Percentiles rank a stretch among this genome's conserved stretches.
phyloP scores from a whole-genome alignment of 2,113 vertebrate species.

The Channa maculata region DNA sequence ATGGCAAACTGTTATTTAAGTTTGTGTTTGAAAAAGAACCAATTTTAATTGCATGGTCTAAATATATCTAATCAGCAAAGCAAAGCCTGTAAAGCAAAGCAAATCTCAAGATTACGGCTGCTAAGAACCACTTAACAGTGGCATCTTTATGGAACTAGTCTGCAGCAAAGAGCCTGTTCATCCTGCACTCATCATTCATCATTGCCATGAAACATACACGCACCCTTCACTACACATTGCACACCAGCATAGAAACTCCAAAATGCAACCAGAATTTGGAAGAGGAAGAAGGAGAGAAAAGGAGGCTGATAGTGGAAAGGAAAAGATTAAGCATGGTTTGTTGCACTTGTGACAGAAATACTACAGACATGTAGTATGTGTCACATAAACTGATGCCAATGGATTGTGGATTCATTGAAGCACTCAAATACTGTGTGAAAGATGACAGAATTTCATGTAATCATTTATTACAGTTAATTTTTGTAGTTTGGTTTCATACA shows the following conservation, averaged over 20 bases:
- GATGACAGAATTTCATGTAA: not conserved
- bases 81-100: not conserved
- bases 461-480: conserved; percentile 1
- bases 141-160: conserved; percentile 4
- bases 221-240: not conserved
- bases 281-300: not conserved
- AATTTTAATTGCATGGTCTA: not conserved
- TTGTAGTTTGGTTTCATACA: conserved; percentile 4
- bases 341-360: conserved; percentile 13
- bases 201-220: too few species aligned
- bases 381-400: not conserved
- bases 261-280: conserved; percentile 14
- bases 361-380: not conserved
- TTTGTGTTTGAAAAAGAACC: not conserved
- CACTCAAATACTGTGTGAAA: not conserved
- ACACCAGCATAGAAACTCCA: not conserved
- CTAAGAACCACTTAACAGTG: not conserved
- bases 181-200: conserved; percentile 18
- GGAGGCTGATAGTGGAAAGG: not conserved
- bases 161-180: conserved; percentile 24
- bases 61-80: conserved; percentile 1
- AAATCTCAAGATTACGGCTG: not conserved
- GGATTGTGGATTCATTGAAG: not conserved
- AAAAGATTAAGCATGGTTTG: not conserved
- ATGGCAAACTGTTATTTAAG: not conserved